Conservation (phyloP, 2,797 vertebrate species). For the Argyrosomus regius region DNA sequence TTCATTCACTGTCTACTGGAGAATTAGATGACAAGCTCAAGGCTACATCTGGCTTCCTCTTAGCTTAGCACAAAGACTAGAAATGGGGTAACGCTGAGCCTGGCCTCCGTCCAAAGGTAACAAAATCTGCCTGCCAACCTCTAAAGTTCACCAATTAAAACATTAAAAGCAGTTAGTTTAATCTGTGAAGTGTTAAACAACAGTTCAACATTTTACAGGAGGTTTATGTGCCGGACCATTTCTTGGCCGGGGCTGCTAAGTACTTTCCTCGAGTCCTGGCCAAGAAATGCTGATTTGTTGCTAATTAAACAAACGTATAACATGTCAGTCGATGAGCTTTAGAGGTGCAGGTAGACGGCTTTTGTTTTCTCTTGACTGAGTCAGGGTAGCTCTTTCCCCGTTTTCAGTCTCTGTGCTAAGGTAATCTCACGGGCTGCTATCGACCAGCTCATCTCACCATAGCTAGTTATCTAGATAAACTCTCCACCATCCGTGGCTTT, state of each 20-base stretch:
- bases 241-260: neutral
- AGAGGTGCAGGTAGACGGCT: too few species aligned
- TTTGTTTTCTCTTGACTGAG: neutral
- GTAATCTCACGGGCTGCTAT: neutral
- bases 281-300: too few species aligned
- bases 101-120: neutral
- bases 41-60: neutral
- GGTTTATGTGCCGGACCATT: neutral
- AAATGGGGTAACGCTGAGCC: neutral
- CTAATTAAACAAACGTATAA: too few species aligned
- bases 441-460: neutral
- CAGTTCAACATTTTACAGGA: neutral
- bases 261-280: neutral
- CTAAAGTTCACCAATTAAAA: neutral
- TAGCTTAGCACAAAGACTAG: neutral
- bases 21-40: neutral
- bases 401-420: neutral
- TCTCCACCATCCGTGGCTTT: neutral
- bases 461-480: too few species aligned
- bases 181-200: neutral
- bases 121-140: neutral
- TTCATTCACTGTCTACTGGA: neutral
- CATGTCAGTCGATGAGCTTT: neutral
- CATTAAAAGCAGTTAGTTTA: neutral
- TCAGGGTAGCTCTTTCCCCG: neutral